A percentile compares a stretch with the other conserved stretches of the same genome.
Evolutionary conservation across 2,797 vertebrate species (phyloP).

Genomic region (Amniataba percoides): DNA sequence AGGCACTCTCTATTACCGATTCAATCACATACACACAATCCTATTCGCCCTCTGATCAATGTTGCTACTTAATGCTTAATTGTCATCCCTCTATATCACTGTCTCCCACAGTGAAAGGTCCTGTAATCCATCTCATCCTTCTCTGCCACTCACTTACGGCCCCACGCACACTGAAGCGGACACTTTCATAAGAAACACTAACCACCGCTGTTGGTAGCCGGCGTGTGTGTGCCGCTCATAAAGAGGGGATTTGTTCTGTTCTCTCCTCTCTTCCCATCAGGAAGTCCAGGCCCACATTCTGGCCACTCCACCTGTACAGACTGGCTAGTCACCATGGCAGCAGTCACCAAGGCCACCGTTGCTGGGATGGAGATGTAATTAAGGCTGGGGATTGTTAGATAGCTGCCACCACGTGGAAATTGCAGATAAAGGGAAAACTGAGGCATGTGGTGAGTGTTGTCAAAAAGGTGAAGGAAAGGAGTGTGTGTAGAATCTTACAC

Average conservation of each 20-base stretch:
- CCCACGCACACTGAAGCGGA: conserved; percentile 55
- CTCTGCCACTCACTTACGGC: conserved; percentile 59
- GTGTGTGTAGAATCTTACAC: conserved; percentile 19
- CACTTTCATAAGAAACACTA: conserved; percentile 73
- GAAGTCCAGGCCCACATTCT: conserved; percentile 79
- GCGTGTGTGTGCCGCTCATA: conserved; percentile 69
- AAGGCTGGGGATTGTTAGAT: conserved; percentile 79
- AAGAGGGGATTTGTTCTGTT: conserved; percentile 82
- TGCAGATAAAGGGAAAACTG: conserved; percentile 76
- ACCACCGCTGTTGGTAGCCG: conserved; percentile 63
- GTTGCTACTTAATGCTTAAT: conserved; percentile 57
- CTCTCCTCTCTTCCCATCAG: conserved; percentile 80
- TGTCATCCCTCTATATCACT: conserved; percentile 58
- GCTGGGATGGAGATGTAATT: conserved; percentile 82
- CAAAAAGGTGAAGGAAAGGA: conserved; percentile 39
- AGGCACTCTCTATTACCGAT: conserved; percentile 41
- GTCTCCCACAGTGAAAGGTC: conserved; percentile 57
- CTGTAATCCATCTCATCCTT: conserved; percentile 71
- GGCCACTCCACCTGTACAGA: conserved; percentile 86
- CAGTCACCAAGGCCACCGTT: conserved; percentile 83
- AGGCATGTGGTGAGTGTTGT: conserved; percentile 61
- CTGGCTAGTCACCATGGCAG: conserved; percentile 83
- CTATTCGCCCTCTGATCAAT: conserved; percentile 50
- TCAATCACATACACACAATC: conserved; percentile 53
- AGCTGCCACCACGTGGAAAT: conserved; percentile 77